These are phyloP conservation scores for Pediacus dermestoides DNA, from an alignment of 2,888 invertebrate species.

Conservation along the genomic window DNA sequence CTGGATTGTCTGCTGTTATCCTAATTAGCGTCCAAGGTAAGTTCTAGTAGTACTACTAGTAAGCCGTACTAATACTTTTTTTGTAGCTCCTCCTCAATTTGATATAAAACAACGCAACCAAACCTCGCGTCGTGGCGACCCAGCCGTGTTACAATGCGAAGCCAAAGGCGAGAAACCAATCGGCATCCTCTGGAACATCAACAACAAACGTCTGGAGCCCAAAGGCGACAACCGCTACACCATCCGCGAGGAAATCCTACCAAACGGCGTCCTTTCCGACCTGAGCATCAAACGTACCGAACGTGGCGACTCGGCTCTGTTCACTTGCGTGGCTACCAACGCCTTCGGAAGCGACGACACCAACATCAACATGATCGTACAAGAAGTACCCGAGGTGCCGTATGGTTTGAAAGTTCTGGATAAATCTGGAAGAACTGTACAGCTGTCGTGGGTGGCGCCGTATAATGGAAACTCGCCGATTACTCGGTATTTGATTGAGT, in stretches of 20 bases:
- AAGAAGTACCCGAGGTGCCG: constrained; percentile 88
- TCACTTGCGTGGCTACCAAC: constrained; percentile 89
- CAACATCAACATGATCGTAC: constrained; percentile 93
- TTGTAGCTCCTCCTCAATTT: constrained; percentile 84
- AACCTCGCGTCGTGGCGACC: constrained; percentile 85
- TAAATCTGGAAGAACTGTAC: constrained; percentile 86
- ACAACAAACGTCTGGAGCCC: constrained; percentile 86
- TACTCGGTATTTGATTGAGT: constrained; percentile 78
- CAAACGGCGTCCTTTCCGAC: constrained; percentile 83
- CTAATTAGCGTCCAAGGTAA: constrained; percentile 89
- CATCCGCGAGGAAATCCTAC: constrained; percentile 81
- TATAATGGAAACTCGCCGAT: constrained; percentile 90
- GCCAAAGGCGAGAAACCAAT: constrained; percentile 94
- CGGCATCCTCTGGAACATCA: constrained; percentile 92
- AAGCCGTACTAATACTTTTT: not conserved
- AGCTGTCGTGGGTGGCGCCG: constrained; percentile 88
- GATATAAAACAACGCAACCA: constrained; percentile 89
- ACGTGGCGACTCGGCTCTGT: constrained; percentile 82
- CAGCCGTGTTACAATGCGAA: constrained; percentile 86
- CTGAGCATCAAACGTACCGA: constrained; percentile 87
- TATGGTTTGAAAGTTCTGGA: constrained; percentile 84
- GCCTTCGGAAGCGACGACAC: constrained; percentile 92
- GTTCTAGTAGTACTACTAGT: not conserved
- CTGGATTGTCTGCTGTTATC: constrained; percentile 90
- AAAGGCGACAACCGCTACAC: constrained; percentile 87